Evolutionary conservation across 2,888 invertebrate genomes (phyloP).

Genomic region (Drosophila nr. fundita): DNA sequence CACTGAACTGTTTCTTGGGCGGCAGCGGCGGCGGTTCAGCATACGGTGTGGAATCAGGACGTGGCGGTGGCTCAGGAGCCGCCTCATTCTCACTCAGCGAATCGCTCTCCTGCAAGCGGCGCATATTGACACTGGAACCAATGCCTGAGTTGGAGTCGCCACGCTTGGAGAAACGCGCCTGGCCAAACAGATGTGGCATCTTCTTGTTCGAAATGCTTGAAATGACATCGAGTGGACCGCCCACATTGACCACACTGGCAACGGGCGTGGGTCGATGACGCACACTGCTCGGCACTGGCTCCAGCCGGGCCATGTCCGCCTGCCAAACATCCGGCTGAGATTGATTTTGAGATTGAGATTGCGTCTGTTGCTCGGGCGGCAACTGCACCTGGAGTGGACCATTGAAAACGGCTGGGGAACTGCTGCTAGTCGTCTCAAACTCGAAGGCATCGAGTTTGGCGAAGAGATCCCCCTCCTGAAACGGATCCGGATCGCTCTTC

Average conservation of each 20-base stretch:
- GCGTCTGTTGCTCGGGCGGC: constrained; percentile 87
- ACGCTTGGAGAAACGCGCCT: constrained; percentile 84
- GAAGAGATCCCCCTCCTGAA: constrained; percentile 86
- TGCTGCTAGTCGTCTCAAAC: constrained; percentile 82
- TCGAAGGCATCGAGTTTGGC: constrained; percentile 85
- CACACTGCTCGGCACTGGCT: constrained; percentile 68
- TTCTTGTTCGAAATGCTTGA: constrained; percentile 85
- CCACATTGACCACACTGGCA: constrained; percentile 55
- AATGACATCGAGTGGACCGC: constrained; percentile 84
- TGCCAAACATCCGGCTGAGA: constrained; percentile 61
- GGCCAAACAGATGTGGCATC: constrained; percentile 85
- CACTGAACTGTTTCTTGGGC: constrained; percentile 89
- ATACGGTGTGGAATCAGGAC: constrained; percentile 84
- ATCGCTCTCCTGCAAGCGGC: constrained; percentile 85
- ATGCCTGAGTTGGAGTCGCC: constrained; percentile 59
- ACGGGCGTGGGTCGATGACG: constrained; percentile 73
- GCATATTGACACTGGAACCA: constrained; percentile 85
- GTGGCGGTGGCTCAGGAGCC: constrained; percentile 85
- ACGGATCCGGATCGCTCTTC: constrained; percentile 90
- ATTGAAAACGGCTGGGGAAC: constrained; percentile 85
- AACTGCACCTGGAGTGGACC: constrained; percentile 89
- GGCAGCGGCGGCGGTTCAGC: constrained; percentile 90
- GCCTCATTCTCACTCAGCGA: constrained; percentile 85
- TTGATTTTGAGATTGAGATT: background rate
- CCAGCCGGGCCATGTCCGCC: constrained; percentile 61